These are phyloP conservation scores for Setipinna tenuifilis DNA, from an alignment of 2,797 vertebrate genomes.

Conservation along the genomic window DNA sequence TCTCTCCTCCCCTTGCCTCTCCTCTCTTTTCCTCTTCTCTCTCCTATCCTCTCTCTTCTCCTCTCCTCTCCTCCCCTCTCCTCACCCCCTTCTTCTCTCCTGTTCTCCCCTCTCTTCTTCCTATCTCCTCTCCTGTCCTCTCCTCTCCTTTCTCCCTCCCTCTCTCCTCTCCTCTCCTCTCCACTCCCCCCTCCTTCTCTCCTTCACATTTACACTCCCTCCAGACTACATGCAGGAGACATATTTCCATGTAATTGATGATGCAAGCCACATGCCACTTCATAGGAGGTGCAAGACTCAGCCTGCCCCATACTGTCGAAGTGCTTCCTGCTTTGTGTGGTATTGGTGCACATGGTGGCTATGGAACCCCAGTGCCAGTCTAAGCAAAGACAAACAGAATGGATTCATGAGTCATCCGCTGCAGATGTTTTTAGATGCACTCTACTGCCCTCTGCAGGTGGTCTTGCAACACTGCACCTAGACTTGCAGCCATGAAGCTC, in stretches of 20 bases:
- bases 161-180: too few species aligned
- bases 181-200: background rate
- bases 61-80: background rate
- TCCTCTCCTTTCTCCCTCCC: background rate
- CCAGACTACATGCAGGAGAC: background rate
- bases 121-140: background rate
- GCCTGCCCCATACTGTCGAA: background rate
- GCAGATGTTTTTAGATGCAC: background rate
- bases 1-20: too few species aligned
- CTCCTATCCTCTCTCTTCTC: background rate
- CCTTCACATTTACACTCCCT: too few species aligned
- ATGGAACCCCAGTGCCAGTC: background rate
- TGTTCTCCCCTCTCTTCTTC: too few species aligned
- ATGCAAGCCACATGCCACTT: background rate
- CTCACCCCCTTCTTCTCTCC: background rate
- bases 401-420: background rate
- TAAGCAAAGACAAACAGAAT: background rate
- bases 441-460: background rate
- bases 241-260: background rate
- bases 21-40: background rate
- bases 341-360: background rate
- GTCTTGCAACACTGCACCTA: background rate
- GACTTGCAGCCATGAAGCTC: background rate
- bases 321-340: too few species aligned
- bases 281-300: background rate